Conservation (phyloP, 2,113 vertebrate genomes). For the Gavialis gangeticus region DNA sequence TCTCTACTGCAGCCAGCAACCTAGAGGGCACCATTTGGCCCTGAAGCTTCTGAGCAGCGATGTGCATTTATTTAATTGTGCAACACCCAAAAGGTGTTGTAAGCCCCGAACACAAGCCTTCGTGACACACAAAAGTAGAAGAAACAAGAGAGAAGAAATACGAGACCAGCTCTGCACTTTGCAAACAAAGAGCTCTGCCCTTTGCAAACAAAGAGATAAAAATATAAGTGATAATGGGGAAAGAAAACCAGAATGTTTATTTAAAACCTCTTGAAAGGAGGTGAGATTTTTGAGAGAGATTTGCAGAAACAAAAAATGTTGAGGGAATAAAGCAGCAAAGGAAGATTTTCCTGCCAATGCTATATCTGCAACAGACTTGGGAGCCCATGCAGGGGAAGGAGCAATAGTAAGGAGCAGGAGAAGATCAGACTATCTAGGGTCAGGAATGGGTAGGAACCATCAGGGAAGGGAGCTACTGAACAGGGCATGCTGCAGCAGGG, state of each 20-base stretch:
- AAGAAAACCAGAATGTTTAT: background rate
- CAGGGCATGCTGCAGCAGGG: background rate
- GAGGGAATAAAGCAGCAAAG: background rate
- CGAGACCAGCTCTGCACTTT: background rate
- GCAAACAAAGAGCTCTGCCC: background rate
- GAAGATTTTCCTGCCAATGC: no score
- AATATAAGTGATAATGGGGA: background rate
- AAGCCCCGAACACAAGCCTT: background rate
- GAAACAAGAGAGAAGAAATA: background rate
- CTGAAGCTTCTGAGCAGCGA: background rate
- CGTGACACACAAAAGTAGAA: background rate
- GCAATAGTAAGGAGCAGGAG: background rate
- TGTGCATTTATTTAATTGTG: background rate
- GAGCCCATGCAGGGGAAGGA: background rate
- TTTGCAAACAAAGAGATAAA: slow-evolving; percentile 1
- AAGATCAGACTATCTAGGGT: background rate
- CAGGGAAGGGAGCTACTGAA: background rate
- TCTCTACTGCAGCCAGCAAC: background rate
- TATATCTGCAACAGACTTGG: background rate
- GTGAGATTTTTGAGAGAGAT: background rate
- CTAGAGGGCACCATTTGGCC: background rate
- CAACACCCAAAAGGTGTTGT: background rate
- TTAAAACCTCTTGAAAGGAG: slow-evolving; percentile 7
- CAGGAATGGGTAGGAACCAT: background rate
- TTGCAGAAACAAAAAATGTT: background rate